Percentiles rank a stretch among this genome's conserved stretches.
Conservation (phyloP, 35 echinoderm and acorn worm species). For the Nesometra sesokonis region DNA sequence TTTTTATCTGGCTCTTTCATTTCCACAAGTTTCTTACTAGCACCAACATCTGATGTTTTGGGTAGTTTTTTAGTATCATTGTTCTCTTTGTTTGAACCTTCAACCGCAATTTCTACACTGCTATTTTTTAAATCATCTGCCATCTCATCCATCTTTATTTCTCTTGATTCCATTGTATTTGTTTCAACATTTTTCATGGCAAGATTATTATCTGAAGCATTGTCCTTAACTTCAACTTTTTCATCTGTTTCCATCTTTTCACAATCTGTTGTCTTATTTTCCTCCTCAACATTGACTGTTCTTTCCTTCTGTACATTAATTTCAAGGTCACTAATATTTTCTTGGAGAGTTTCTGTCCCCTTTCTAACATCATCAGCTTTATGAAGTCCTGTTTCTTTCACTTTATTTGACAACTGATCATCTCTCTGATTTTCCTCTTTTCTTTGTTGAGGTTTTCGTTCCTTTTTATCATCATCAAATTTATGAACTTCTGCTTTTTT, state of each 20-base stretch:
- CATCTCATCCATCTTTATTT: neutral
- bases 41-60: no score
- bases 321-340: neutral
- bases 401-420: neutral
- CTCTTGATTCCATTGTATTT: neutral
- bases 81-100: no score
- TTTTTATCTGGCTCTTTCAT: neutral
- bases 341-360: no score
- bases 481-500: no score
- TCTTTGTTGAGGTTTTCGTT: neutral
- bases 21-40: neutral
- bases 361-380: no score
- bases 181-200: neutral
- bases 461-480: neutral
- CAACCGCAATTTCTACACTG: no score
- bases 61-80: no score
- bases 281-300: neutral
- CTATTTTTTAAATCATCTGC: no score
- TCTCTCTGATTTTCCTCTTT: neutral
- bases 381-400: no score
- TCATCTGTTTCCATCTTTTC: neutral
- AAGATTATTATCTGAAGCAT: no score
- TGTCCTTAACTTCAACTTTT: neutral
- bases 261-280: neutral
- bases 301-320: constrained; percentile 6